A percentile compares a stretch with the other conserved stretches of the same genome.
Evolutionary conservation across 2,888 invertebrate species (phyloP).

Genomic region (Conistra vaccinii): DNA sequence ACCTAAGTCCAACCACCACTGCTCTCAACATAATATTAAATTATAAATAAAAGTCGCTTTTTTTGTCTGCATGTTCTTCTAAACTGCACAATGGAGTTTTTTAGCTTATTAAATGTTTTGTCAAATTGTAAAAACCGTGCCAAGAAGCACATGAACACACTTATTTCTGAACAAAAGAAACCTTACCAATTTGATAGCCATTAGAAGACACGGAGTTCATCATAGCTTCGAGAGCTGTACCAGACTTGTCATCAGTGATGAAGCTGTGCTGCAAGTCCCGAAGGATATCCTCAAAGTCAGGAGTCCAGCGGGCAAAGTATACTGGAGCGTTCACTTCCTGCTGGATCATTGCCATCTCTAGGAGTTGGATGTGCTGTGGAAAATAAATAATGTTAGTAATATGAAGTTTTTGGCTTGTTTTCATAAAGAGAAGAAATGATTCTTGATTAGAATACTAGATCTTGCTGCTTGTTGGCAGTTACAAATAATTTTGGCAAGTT

Average conservation of each 20-base stretch:
- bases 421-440: too few relatives aligned
- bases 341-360: slow-evolving; percentile 96
- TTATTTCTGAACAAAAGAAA: neutral
- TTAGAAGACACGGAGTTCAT: slow-evolving; percentile 97
- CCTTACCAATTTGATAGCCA: slow-evolving; percentile 95
- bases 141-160: too few relatives aligned
- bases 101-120: too few relatives aligned
- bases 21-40: too few relatives aligned
- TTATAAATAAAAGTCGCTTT: too few relatives aligned
- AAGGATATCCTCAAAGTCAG: slow-evolving; percentile 94
- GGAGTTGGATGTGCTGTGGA: slow-evolving; percentile 92
- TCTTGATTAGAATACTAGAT: too few relatives aligned
- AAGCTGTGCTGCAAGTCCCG: slow-evolving; percentile 93
- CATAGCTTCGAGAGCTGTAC: slow-evolving; percentile 95
- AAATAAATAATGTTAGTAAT: neutral
- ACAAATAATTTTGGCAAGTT: too few relatives aligned
- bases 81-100: too few relatives aligned
- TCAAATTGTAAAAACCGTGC: too few relatives aligned
- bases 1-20: too few relatives aligned
- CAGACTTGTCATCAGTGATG: slow-evolving; percentile 92
- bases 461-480: too few relatives aligned
- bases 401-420: neutral
- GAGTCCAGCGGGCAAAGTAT: slow-evolving; percentile 95
- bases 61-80: too few relatives aligned
- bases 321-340: slow-evolving; percentile 96